Base-by-base conservation (phyloP, 1,140 invertebrate species). In the Heliothis virescens region DNA sequence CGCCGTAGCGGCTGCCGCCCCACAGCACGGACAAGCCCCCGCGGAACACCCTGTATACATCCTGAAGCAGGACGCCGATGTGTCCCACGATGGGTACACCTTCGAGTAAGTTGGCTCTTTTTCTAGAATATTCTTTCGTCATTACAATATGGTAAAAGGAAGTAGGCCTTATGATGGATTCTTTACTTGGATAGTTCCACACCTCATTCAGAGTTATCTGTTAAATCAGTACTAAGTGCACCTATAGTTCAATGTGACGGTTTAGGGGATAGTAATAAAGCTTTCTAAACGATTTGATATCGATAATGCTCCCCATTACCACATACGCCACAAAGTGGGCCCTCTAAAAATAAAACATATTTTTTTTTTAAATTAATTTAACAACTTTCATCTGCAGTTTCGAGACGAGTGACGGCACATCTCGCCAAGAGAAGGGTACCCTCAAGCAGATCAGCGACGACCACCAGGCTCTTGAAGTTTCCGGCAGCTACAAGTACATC, bases 401-500 rank as follows among this genome's bases (percentile, higher is more conserved):
- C 75, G 90, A 94, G 59, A 94, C 92, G 3, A 94, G 92, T 75
- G 92, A 94, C 82, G 92, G 92, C 4, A 93, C 88, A 10, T 83
- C 92, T 9, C 90, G 92, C 29, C 92, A 94, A 62, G 92, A 94
- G 80, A 91, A 89, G 50, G 92, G 92, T 7, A 90, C 85, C 4
- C 82, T 94, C 26, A 94, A 92, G 80, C 91, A 94, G 69, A 71
- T 93, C 67, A 85, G 85, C 55, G 92, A 92, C 13, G 89, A 93
- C 72, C 88, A 89, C 78, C 85, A 90, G 62, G 93, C 90, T 3
- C 87, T 94, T 13, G 86, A 89, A 69, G 91, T 94, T 41, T 86
- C 85, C 63, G 96, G 96, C 53, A 95, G 93, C 59, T 96, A 96
- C 89, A 95, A 95, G 34, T 96, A 96, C 88, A 84, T 94, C 3